Conservation (phyloP, 2,113 vertebrate species). For the Pionites leucogaster region DNA sequence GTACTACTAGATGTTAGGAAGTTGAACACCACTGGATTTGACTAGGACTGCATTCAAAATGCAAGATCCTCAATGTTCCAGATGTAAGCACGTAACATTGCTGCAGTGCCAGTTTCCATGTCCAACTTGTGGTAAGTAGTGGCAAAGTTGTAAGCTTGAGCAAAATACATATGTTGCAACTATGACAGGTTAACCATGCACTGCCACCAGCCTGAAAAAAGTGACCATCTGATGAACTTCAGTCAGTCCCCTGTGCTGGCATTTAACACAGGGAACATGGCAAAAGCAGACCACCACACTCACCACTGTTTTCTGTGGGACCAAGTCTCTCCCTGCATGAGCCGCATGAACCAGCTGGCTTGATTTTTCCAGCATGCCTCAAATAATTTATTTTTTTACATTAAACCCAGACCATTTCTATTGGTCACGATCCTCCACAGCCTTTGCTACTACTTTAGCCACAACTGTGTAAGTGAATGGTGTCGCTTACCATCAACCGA, state of each 20-base stretch:
- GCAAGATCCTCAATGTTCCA: neutral
- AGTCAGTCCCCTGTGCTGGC: neutral
- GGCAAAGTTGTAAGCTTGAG: neutral
- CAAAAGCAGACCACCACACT: neutral
- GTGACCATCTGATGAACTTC: neutral
- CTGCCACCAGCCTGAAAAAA: neutral
- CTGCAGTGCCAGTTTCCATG: neutral
- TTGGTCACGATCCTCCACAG: neutral
- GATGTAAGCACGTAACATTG: accelerated
- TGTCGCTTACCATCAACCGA: slow-evolving; percentile 90
- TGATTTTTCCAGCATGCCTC: neutral
- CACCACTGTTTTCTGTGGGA: neutral
- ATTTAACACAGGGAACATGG: neutral
- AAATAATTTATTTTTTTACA: neutral
- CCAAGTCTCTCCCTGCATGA: neutral
- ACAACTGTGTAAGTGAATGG: neutral
- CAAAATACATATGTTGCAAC: neutral
- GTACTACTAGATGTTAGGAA: neutral
- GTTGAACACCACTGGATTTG: neutral
- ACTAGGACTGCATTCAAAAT: neutral
- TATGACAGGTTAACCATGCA: neutral
- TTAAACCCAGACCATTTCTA: neutral
- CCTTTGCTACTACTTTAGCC: neutral
- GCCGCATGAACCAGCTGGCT: neutral
- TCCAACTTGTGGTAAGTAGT: neutral